Percentiles rank a stretch among this genome's conserved stretches.
Evolutionary conservation across 2,888 invertebrate species (phyloP).

Genomic region (Epicampocera succincta): DNA sequence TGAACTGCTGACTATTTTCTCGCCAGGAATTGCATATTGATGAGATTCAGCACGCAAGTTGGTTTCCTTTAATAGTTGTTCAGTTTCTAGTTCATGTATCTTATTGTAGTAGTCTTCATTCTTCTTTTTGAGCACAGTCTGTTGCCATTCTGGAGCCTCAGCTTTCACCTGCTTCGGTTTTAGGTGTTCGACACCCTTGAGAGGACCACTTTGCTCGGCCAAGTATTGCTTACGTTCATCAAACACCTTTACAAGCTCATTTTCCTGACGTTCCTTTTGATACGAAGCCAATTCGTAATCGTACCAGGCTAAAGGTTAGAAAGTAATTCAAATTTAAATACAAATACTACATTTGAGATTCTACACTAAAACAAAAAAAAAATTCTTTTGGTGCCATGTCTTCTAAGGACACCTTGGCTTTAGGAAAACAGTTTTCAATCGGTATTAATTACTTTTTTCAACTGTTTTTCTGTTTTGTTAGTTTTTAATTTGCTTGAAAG

Average conservation of each 20-base stretch:
- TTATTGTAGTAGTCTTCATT: constrained; percentile 91
- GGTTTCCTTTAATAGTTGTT: constrained; percentile 91
- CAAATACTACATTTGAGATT: not conserved
- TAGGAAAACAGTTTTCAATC: constrained; percentile 35
- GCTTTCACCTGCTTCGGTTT: constrained; percentile 87
- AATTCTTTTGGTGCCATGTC: constrained; percentile 35
- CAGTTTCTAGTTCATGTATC: constrained; percentile 91
- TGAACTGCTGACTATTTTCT: constrained; percentile 89
- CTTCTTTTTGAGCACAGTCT: constrained; percentile 90
- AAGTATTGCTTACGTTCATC: constrained; percentile 90
- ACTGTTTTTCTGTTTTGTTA: constrained; percentile 52
- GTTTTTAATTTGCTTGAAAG: constrained; percentile 10
- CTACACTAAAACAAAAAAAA: constrained; percentile 7
- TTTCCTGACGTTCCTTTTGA: constrained; percentile 89
- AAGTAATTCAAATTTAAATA: constrained; percentile 5
- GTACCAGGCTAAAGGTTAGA: constrained; percentile 89
- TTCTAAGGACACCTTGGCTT: constrained; percentile 48
- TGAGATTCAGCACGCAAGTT: constrained; percentile 89
- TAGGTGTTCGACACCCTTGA: constrained; percentile 83
- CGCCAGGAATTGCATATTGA: constrained; percentile 93
- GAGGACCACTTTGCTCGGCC: constrained; percentile 85
- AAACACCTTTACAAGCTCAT: constrained; percentile 93
- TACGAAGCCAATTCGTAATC: constrained; percentile 92
- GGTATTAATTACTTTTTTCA: constrained; percentile 30
- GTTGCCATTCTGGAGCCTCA: constrained; percentile 93